Evolutionary conservation across 2,888 invertebrate genomes (phyloP), one percentile per base, ranked within the genome.

Genomic region (Steinernema scapterisci): DNA sequence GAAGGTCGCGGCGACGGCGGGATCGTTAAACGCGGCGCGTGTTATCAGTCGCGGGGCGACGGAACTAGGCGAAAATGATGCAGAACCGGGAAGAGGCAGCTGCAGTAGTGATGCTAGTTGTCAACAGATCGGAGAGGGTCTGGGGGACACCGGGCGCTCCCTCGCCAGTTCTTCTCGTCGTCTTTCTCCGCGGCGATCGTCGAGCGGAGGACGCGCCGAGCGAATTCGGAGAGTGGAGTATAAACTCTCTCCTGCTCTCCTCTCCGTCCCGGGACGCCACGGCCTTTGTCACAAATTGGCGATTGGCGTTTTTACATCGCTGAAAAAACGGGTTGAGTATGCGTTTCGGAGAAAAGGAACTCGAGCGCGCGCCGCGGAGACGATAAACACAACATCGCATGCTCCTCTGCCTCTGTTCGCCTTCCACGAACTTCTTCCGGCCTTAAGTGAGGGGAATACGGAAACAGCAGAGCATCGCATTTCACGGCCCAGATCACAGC

Each of bases 251-350:
- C 63, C 19, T 9, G 38, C 38, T 38, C 38, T 38, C 38, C 38
- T 38, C 38, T 38, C 38, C 38, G 38, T 38, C 38, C 38, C 38
- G 5, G 38, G 38, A 9, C 38, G 38, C 63, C 63, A 19, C 48
- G 48, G 16, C 48, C 19, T 7, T 31, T 63, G 63, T 27, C 63
- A 63, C 63, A 27, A 63, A 63, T 31, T 63, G 31, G 63, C 63
- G 63, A 38, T 11, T 31, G 31, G 31, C 63, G 63, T 63, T 63
- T 63, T 63, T 63, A 63, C 63, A 63, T 25, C 63, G 25, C 63
- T 2, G 63, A 63, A 63, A 63, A 63, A 63, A 63, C 63, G 63
- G 63, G 63, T 63, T 63, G 63, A 63, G 63, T 63, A 63, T 63
- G 63, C 63, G 63, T 63, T 63, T 63, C 63, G 63, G 63, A 31